Base-by-base conservation (phyloP, 2,113 vertebrate genomes). In the Strigops habroptila region DNA sequence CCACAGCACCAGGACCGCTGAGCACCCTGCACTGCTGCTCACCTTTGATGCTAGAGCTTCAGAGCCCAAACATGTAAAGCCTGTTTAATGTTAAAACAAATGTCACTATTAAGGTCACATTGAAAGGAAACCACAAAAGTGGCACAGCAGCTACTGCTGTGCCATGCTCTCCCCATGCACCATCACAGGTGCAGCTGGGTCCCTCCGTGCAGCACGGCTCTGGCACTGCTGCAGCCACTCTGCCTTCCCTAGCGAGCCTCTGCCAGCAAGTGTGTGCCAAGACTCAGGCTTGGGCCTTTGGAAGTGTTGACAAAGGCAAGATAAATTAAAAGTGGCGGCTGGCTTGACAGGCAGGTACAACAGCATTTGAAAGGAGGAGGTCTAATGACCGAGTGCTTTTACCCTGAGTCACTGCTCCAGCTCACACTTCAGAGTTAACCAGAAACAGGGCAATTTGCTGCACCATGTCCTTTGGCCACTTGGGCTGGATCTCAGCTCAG, bases 221-320 rank as follows among this genome's bases (percentile, higher is more conserved):
- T 0, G 39, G 81, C n/a, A n/a, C n/a, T n/a, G n/a, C n/a, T n/a
- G n/a, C n/a, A n/a, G n/a, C n/a, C n/a, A n/a, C 78, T 53, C 67
- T 70, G 65, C 43, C 39, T 9, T 64, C 83, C 77, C 80, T 5
- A 23, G 33, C 4, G 10, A 71, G 67, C 23, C 41, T 53, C 21
- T 6, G 0, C 35, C 21, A 44, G 59, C 35, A 6, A 14, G 53
- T 35, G 3, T 17, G 35, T 6, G 63, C 78, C 91, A 70, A 65
- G 74, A 1, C 9, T 3, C 88, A 49, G n/a, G 87, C 92, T 44
- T 12, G 1, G 75, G 49, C 86, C 77, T 87, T 60, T 60, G 51
- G 19, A 69, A 3, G 85, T 35, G 92, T 87, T 94, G 95, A 95
- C 91, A 94, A 95, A 91, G 51, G 91, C 41, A 76, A 89, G 93